Percentiles rank a stretch among this genome's conserved stretches.
phyloP scores from a whole-genome alignment of 2,888 invertebrate genomes.

The Phyllotreta striolata region DNA sequence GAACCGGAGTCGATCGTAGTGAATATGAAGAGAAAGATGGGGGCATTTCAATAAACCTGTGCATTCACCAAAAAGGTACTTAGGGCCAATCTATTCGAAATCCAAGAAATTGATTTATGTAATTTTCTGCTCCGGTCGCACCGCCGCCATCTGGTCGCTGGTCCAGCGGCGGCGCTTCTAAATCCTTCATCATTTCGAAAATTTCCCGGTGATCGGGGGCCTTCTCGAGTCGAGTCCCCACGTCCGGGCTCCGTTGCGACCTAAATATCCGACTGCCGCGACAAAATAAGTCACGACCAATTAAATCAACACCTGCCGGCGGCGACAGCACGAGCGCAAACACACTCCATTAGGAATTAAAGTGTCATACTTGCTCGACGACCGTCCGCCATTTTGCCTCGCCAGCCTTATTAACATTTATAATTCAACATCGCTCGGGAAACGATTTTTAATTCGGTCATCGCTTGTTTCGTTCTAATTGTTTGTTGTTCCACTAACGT shows the following conservation, averaged over 20 bases:
- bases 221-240: not conserved
- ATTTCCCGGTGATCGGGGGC: not conserved
- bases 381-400: too few species aligned
- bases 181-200: not conserved
- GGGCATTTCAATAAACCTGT: slow-evolving; percentile 27
- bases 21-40: slow-evolving; percentile 12
- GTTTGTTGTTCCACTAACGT: too few species aligned
- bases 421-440: too few species aligned
- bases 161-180: not conserved
- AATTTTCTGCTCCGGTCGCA: slow-evolving; percentile 23
- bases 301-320: slow-evolving; percentile 10
- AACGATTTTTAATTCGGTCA: too few species aligned
- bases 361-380: not conserved
- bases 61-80: slow-evolving; percentile 30
- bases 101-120: slow-evolving; percentile 29
- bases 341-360: slow-evolving; percentile 12
- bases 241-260: not conserved
- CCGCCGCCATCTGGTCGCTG: slow-evolving; percentile 6
- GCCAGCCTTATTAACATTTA: too few species aligned
- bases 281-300: slow-evolving; percentile 12
- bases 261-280: not conserved
- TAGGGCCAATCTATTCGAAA: slow-evolving; percentile 25
- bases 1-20: slow-evolving; percentile 2
- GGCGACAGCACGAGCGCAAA: slow-evolving; percentile 8
- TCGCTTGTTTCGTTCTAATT: too few species aligned